Evolutionary conservation across 2,113 vertebrate genomes (phyloP).

Genomic region (Alethe castanea): DNA sequence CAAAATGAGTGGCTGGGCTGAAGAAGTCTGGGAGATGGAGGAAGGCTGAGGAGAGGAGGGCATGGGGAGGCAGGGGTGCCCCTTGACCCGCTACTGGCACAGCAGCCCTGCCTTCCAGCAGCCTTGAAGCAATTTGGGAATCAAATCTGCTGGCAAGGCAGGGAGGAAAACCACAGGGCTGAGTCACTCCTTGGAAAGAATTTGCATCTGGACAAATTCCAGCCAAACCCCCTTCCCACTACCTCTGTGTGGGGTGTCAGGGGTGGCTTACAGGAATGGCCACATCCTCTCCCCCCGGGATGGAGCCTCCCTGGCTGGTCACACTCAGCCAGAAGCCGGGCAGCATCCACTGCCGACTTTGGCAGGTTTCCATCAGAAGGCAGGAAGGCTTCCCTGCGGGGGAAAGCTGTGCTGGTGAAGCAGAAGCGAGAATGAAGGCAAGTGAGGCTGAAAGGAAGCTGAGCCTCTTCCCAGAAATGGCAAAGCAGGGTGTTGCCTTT

Average conservation of each 20-base stretch:
- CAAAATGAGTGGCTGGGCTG: neutral
- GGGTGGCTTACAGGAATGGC: neutral
- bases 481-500: neutral
- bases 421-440: neutral
- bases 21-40: neutral
- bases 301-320: accelerated
- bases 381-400: neutral
- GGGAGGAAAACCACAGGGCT: constrained; percentile 45
- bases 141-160: neutral
- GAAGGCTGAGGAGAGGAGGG: neutral
- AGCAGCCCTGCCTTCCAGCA: neutral
- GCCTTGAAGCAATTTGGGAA: neutral
- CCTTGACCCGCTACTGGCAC: accelerated
- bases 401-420: neutral
- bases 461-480: neutral
- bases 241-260: neutral
- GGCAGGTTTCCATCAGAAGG: neutral
- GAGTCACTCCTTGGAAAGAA: constrained; percentile 13
- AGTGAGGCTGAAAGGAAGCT: neutral
- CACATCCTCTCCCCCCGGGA: neutral
- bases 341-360: neutral
- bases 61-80: neutral
- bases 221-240: neutral
- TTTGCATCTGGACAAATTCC: constrained; percentile 5
- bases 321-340: neutral